Percentiles rank a stretch among this genome's conserved stretches.
phyloP scores from a whole-genome alignment of 1,140 invertebrate species.

The Chrysopa pallens region DNA sequence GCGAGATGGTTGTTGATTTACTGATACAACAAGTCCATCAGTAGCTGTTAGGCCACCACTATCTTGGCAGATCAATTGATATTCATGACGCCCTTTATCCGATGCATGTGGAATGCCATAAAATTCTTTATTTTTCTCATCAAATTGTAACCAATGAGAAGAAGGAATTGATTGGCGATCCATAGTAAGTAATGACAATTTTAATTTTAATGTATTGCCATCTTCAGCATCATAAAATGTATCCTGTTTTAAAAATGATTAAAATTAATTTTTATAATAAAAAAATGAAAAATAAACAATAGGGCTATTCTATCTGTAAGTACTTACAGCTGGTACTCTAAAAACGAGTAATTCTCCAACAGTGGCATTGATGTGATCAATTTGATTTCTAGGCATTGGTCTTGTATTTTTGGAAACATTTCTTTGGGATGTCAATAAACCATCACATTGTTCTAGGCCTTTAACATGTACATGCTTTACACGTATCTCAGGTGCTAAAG shows the following conservation, averaged over 20 bases:
- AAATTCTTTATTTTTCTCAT: slow-evolving; percentile 74
- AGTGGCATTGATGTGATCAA: slow-evolving; percentile 64
- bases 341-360: slow-evolving; percentile 60
- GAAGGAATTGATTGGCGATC: slow-evolving; percentile 45
- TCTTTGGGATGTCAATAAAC: slow-evolving; percentile 25
- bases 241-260: slow-evolving; percentile 33
- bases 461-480: slow-evolving; percentile 39
- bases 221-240: slow-evolving; percentile 83
- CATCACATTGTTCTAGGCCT: slow-evolving; percentile 42
- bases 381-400: slow-evolving; percentile 57
- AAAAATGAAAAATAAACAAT: too few relatives aligned
- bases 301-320: too few relatives aligned
- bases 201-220: slow-evolving; percentile 50
- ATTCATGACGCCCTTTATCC: slow-evolving; percentile 53
- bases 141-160: slow-evolving; percentile 78
- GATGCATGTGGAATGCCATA: slow-evolving; percentile 57
- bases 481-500: slow-evolving; percentile 39
- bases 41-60: slow-evolving; percentile 46
- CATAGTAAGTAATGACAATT: slow-evolving; percentile 51
- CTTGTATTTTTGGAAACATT: slow-evolving; percentile 32
- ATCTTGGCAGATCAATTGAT: slow-evolving; percentile 56
- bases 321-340: slow-evolving; percentile 53
- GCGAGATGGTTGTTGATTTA: slow-evolving; percentile 30
- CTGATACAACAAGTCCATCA: slow-evolving; percentile 62
- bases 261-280: neutral